These are phyloP conservation scores for Mormyrus iriodes DNA, from an alignment of 2,113 vertebrate genomes.

Conservation along the genomic window DNA sequence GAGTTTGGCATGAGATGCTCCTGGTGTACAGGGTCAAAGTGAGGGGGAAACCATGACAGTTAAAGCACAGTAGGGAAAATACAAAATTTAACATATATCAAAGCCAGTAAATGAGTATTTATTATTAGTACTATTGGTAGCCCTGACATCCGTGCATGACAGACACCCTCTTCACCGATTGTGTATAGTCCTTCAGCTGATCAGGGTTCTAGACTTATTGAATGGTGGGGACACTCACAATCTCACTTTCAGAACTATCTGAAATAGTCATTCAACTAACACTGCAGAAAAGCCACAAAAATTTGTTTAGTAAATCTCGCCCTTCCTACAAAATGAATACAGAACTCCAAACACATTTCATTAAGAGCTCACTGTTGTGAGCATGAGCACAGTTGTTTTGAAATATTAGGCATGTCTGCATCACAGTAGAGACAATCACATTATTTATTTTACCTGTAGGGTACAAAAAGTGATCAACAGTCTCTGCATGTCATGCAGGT, in stretches of 20 bases:
- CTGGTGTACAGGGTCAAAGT: neutral
- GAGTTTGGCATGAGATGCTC: neutral
- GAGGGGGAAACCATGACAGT: neutral
- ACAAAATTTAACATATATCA: neutral
- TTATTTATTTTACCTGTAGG: neutral
- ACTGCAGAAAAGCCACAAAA: neutral
- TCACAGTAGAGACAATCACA: neutral
- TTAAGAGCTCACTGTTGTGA: neutral
- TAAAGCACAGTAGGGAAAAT: neutral
- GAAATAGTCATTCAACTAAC: neutral
- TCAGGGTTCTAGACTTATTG: neutral
- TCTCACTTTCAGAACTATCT: neutral
- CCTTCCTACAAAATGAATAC: neutral
- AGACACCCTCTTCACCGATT: neutral
- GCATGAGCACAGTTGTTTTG: neutral
- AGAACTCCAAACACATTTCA: neutral
- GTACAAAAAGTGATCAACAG: neutral
- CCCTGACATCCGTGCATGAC: neutral
- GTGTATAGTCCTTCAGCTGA: neutral
- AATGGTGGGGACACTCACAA: neutral
- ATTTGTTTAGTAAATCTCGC: neutral
- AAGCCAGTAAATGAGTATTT: neutral
- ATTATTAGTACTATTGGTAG: neutral
- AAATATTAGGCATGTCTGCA: neutral
- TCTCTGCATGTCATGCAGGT: neutral